These are phyloP conservation scores for Melangyna quadrimaculata DNA, from an alignment of 2,888 invertebrate genomes.

Conservation along the genomic window DNA sequence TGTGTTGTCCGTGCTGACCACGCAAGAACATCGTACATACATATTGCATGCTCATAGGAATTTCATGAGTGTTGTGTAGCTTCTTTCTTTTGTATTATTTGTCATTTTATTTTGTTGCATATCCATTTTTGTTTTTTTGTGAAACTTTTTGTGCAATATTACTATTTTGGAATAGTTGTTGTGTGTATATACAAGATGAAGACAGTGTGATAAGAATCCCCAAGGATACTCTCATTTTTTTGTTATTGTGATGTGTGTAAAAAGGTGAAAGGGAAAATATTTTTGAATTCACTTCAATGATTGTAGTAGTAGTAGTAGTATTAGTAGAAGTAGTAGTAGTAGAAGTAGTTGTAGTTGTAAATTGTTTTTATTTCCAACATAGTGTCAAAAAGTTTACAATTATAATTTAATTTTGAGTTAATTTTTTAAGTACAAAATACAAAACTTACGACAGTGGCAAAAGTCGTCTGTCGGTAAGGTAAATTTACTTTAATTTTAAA, in stretches of 20 bases:
- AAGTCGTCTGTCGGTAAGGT: no score
- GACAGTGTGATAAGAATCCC: conserved; percentile 34
- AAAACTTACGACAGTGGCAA: no score
- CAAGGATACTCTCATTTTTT: conserved; percentile 24
- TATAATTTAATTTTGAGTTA: no score
- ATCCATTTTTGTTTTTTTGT: background rate
- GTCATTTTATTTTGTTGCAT: conserved; percentile 10
- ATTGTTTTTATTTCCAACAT: no score
- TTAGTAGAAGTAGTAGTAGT: no score
- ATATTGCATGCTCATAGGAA: conserved; percentile 6
- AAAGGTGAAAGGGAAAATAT: background rate
- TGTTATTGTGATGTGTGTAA: background rate
- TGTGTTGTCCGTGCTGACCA: conserved; percentile 43
- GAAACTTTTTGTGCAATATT: conserved; percentile 41
- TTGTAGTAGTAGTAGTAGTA: no score
- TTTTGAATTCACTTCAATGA: no score
- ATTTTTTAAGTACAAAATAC: no score
- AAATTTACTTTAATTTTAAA: no score
- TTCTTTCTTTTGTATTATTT: conserved; percentile 3
- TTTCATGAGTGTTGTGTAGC: conserved; percentile 17
- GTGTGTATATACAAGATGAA: conserved; percentile 41
- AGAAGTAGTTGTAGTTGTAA: no score
- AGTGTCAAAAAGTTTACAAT: no score
- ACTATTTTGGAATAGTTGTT: conserved; percentile 47
- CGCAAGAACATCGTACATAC: conserved; percentile 30